Evolutionary conservation across 2,888 invertebrate genomes (phyloP), one percentile per base, ranked within the genome.

Genomic region (Tetanocera ferruginea): DNA sequence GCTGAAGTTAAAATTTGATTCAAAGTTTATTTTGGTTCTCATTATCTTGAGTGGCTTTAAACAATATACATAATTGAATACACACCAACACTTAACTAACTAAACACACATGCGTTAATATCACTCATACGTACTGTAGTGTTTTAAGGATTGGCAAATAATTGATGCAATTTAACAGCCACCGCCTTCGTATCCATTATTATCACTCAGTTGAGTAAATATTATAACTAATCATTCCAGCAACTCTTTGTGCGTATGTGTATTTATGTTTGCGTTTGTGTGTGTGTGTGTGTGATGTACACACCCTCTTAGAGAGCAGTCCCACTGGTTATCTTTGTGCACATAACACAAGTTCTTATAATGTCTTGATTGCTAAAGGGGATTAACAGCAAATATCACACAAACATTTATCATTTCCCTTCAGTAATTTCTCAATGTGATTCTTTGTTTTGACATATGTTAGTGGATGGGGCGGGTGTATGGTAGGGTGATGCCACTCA

Each of bases 331-430:
- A 43, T 43, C 43, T n/a, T 66, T 66, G 31, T 66, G 64, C 64
- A 37, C 25, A 66, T 37, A 66, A 17, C 37, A 66, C 43, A 43
- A 43, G 19, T 66, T 66, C 64, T 31, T 66, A 14, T 66, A 66
- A 19, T 66, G 64, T n/a, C 64, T 31, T 66, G 64, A 66, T 66
- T 66, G 64, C 64, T 17, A 34, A 31, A 66, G 64, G 43, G 64
- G 64, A 66, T 66, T 66, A 66, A 14, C 64, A 66, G 34, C 37
- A 66, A 66, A 66, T 66, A 66, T 31, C 37, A 31, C 64, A 66
- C 34, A 66, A 66, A 31, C 64, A 66, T 66, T 66, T 66, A 66
- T 66, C 31, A 66, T 66, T 66, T 66, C 34, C 64, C 64, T 34
- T n/a, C 19, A n/a, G 28, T 66, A 66, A 66, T 66, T 66, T 66